These are phyloP conservation scores for Yponomeuta evonymella DNA, from an alignment of 2,888 invertebrate species.

Conservation along the genomic window DNA sequence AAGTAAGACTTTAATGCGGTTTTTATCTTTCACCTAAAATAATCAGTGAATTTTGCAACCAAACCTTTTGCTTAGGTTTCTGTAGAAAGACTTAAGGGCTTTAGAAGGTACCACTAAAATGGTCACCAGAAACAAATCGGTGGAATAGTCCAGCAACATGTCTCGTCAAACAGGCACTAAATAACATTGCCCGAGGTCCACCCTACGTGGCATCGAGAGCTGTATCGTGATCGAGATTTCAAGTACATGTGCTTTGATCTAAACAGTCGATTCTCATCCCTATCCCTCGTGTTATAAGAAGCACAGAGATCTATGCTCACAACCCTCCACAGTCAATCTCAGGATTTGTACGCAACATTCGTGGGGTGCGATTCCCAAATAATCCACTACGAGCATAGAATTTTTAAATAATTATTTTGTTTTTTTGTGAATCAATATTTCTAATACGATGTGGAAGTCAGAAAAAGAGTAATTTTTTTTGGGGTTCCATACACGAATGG, in stretches of 20 bases:
- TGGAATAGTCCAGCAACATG: constrained; percentile 42
- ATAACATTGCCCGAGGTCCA: constrained; percentile 25
- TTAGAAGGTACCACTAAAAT: too few relatives aligned
- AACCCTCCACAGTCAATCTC: constrained; percentile 49
- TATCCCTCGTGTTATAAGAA: neutral
- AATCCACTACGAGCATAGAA: constrained; percentile 66
- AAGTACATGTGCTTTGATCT: constrained; percentile 51
- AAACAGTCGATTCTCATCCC: neutral
- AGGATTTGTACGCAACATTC: constrained; percentile 54
- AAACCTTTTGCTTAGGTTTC: too few relatives aligned
- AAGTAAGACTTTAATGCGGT: neutral
- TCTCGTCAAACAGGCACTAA: constrained; percentile 27
- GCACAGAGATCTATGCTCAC: neutral
- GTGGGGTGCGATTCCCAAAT: constrained; percentile 65
- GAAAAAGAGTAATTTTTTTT: too few relatives aligned
- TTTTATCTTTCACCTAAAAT: too few relatives aligned
- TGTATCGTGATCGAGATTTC: constrained; percentile 59
- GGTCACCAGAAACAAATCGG: neutral
- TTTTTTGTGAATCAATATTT: neutral
- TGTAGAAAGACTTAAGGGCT: too few relatives aligned
- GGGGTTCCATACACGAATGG: too few relatives aligned
- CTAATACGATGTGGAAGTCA: neutral
- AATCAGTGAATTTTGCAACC: too few relatives aligned
- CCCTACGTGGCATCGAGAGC: constrained; percentile 63
- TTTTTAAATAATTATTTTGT: constrained; percentile 30